phyloP scores from a whole-genome alignment of 1,140 invertebrate genomes.

The Bombus waltoni region DNA sequence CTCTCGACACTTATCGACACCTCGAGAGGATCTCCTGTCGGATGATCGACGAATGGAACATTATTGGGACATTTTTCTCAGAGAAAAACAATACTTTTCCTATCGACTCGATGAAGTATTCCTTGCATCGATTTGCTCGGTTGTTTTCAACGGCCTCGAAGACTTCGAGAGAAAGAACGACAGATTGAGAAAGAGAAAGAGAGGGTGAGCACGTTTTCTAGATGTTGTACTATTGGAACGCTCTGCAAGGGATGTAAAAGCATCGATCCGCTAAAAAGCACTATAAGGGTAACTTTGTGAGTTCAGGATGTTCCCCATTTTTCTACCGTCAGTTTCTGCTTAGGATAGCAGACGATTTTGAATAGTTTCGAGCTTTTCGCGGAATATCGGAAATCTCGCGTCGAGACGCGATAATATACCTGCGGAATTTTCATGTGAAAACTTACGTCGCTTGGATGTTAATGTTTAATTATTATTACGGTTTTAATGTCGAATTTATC shows the following conservation, averaged over 20 bases:
- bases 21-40: constrained; percentile 20
- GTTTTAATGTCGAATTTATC: no score
- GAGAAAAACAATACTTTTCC: constrained; percentile 26
- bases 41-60: constrained; percentile 31
- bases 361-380: no score
- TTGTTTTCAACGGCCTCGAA: constrained; percentile 17
- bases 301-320: constrained; percentile 66
- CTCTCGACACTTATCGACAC: constrained; percentile 33
- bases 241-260: constrained; percentile 66
- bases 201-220: constrained; percentile 44
- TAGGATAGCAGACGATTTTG: not conserved
- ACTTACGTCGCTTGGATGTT: no score
- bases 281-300: constrained; percentile 64
- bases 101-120: constrained; percentile 17
- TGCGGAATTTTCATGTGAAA: no score
- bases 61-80: constrained; percentile 4
- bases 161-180: not conserved
- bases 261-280: constrained; percentile 76
- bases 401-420: no score
- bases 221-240: constrained; percentile 57
- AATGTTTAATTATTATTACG: no score
- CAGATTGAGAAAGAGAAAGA: constrained; percentile 17
- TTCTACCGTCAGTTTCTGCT: not conserved
- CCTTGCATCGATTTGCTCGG: not conserved
- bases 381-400: not conserved